A percentile compares a stretch with the other conserved stretches of the same genome.
Conservation (phyloP, 2,797 vertebrate genomes). For the Ateles fusciceps region DNA sequence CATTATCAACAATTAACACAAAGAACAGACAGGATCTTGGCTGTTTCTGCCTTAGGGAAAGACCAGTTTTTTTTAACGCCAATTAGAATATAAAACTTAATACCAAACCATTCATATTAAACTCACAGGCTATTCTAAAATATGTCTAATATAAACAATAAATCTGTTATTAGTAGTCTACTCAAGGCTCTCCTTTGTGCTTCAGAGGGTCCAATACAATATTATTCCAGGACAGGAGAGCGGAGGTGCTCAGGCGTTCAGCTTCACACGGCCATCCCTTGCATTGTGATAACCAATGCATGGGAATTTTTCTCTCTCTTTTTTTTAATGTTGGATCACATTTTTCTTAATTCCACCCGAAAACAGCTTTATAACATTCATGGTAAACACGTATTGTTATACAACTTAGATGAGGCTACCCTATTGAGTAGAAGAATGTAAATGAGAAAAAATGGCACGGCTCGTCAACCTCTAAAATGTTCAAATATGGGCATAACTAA, state of each 20-base stretch:
- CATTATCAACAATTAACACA: slow-evolving; percentile 24
- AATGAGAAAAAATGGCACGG: background rate
- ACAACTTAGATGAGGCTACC: background rate
- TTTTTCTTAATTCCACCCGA: background rate
- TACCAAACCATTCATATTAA: slow-evolving; percentile 9
- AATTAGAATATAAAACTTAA: slow-evolving; percentile 64
- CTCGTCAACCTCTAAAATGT: background rate
- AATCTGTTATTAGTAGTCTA: background rate
- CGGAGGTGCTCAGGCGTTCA: background rate
- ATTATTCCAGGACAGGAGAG: background rate
- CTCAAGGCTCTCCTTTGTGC: background rate
- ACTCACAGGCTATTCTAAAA: slow-evolving; percentile 60
- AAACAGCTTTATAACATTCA: background rate
- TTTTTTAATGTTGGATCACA: background rate
- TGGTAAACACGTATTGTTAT: background rate
- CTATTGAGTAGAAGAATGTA: background rate
- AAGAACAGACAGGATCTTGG: background rate
- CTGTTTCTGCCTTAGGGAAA: background rate
- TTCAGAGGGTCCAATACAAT: background rate
- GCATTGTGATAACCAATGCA: background rate
- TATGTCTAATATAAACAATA: slow-evolving; percentile 36
- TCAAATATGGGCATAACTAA: background rate
- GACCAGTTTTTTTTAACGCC: background rate
- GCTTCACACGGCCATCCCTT: background rate
- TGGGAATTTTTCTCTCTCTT: background rate